A percentile compares a stretch with the other conserved stretches of the same genome.
These are phyloP conservation scores for Xanthorhoe spadicearia DNA, from an alignment of 2,888 invertebrate species.

Conservation along the genomic window DNA sequence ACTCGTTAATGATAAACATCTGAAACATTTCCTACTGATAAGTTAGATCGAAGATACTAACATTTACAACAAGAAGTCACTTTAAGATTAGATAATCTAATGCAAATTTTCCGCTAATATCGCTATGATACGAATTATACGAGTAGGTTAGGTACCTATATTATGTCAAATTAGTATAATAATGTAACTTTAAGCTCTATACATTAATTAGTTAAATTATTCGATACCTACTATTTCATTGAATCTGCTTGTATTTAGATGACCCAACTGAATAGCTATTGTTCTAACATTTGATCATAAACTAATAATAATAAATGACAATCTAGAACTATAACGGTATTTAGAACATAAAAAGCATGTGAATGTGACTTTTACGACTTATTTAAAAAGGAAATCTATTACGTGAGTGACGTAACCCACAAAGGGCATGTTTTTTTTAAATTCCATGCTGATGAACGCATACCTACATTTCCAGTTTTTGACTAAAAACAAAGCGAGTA, in stretches of 20 bases:
- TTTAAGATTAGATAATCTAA: not conserved
- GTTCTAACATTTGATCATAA: not conserved
- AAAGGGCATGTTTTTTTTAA: not conserved
- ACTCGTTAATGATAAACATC: not conserved
- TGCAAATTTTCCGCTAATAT: not conserved
- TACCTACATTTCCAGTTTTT: not conserved
- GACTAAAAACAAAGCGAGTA: not conserved
- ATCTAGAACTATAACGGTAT: not conserved
- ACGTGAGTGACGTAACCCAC: not conserved
- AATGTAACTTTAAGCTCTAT: no score
- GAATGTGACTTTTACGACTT: conserved; percentile 1
- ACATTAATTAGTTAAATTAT: no score
- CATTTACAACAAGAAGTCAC: conserved; percentile 1
- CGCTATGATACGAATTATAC: no score
- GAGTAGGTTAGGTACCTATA: no score
- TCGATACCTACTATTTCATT: no score
- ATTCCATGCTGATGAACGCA: not conserved
- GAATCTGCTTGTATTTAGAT: no score
- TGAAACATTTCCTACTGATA: not conserved
- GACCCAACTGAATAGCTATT: no score
- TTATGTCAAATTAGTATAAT: no score
- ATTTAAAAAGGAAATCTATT: not conserved
- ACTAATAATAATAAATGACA: not conserved
- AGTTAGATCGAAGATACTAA: not conserved
- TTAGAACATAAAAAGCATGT: not conserved